Base-by-base conservation (phyloP, 2,113 vertebrate species). In the Mastomys coucha region DNA sequence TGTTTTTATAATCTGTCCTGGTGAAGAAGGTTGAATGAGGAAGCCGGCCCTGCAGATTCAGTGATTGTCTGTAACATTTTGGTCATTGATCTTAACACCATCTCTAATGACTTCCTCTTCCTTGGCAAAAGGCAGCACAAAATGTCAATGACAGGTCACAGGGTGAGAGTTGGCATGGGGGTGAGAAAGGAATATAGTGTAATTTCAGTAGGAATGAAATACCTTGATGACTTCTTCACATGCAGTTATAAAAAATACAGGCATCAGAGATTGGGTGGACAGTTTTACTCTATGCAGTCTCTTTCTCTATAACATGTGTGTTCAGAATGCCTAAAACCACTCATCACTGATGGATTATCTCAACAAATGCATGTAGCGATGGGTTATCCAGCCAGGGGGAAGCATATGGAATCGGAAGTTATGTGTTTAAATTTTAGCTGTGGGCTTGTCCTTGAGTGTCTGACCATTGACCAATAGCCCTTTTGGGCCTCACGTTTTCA, bases 221-320 rank as follows among this genome's bases (percentile, higher is more conserved):
- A 60, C 45, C 86, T 92, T 80, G 51, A 16, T 89, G 63, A 60
- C 58, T 93, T 95, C 88, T 76, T 24, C 26, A 26, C 45, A 42
- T 88, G 33, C 39, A 58, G 67, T 42, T 73, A 67, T 36, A 94
- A 92, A 86, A 95, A 95, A 70, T 67, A 92, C 0, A 87, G 42
- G 33, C 3, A 2, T 33, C 51, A 58, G 45, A 49, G 78, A 11
- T 1, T 53, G 3, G 14, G 78, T 19, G 12, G 51, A n/a, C 51
- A 78, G 5, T n/a, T 56, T 56, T 56, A 81, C 65, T 56, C 7
- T 12, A 11, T 19, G 8, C 6, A 19, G 33, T 22, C 28, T 81
- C 33, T 80, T 80, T 42, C 75, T 77, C 42, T 81, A n/a, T 56
- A 87, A 76, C 16, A 56, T 3, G 45, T 77, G n/a, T 63, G 33